Conservation (phyloP, 2,113 vertebrate species). For the Danionella cerebrum region DNA sequence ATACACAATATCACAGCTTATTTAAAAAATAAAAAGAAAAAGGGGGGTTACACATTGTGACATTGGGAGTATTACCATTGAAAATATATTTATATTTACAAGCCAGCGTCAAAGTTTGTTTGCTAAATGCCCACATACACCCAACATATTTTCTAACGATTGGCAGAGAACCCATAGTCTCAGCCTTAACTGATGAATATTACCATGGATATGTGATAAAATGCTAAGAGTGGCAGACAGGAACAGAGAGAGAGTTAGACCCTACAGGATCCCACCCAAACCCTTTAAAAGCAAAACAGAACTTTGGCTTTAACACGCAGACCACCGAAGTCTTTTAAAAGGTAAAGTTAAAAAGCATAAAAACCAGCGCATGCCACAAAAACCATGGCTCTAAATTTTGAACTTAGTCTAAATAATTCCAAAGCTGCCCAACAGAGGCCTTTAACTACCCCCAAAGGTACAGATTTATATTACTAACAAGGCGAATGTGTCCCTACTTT, state of each 20-base stretch:
- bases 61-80: too few relatives aligned
- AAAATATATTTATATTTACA: too few relatives aligned
- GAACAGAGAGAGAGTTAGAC: not conserved
- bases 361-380: not conserved
- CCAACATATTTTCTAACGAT: constrained; percentile 28
- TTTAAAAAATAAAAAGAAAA: too few relatives aligned
- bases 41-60: too few relatives aligned
- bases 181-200: constrained; percentile 1
- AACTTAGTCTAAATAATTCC: constrained; percentile 32
- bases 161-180: constrained; percentile 12
- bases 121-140: too few relatives aligned
- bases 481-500: not conserved
- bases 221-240: not conserved
- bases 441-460: constrained; percentile 18
- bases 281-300: constrained; percentile 38
- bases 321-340: constrained; percentile 36
- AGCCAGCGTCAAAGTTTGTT: too few relatives aligned
- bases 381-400: constrained; percentile 21
- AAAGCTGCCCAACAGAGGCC: constrained; percentile 14
- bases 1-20: too few relatives aligned
- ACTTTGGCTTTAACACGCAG: constrained; percentile 33
- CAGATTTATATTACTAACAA: constrained; percentile 21
- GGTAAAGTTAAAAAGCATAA: constrained; percentile 23
- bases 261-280: constrained; percentile 23
- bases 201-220: constrained; percentile 38